phyloP scores from a whole-genome alignment of 2,113 vertebrate genomes.

The Phaethon lepturus region DNA sequence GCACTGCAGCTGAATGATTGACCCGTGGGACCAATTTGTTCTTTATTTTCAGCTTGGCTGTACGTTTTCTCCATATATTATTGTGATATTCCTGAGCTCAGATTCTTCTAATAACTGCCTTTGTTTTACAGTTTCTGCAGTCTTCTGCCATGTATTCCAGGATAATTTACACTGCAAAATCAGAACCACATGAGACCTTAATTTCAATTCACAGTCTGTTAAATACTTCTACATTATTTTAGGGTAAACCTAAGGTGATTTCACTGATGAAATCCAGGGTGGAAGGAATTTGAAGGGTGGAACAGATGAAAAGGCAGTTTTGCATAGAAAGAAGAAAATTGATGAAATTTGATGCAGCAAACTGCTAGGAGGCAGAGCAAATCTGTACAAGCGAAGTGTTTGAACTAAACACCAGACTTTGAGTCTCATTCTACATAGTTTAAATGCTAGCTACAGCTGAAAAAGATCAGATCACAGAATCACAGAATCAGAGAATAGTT shows the following conservation, averaged over 20 bases:
- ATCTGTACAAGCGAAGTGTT: neutral
- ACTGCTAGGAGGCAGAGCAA: neutral
- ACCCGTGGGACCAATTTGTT: neutral
- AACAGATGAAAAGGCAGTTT: neutral
- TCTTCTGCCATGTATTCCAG: neutral
- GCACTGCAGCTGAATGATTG: neutral
- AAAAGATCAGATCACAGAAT: neutral
- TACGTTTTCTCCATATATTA: neutral
- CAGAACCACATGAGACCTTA: neutral
- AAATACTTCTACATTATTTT: neutral
- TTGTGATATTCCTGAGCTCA: neutral
- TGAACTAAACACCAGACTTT: neutral
- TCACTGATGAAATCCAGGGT: neutral
- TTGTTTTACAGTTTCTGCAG: neutral
- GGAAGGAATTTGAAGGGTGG: neutral
- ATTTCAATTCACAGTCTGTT: neutral
- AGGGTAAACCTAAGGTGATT: neutral
- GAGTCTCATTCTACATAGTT: neutral
- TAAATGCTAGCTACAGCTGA: neutral
- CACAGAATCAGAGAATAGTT: too few species aligned
- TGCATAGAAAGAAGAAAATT: neutral
- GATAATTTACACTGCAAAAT: neutral
- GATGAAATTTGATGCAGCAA: neutral
- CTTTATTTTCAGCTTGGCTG: neutral
- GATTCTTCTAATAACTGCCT: neutral